Evolutionary conservation across 1,140 invertebrate genomes (phyloP), one percentile per base, ranked within the genome.

Genomic region (Diuraphis noxia): DNA sequence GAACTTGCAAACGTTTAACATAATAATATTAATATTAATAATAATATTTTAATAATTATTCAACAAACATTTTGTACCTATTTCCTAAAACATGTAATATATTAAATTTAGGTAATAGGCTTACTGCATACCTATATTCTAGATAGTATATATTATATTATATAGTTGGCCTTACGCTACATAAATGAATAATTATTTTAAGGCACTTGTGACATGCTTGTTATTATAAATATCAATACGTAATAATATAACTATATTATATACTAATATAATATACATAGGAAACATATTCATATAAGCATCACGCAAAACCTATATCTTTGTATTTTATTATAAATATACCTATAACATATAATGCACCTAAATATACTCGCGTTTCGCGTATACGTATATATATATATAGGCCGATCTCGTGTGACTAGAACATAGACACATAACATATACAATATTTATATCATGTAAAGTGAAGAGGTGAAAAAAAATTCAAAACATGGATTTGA

Each of bases 191-290:
- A 79, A 36, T 79, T 81, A 30, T 38, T 81, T 40, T 81, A 81
- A 81, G 79, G 79, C 79, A 81, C 79, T 40, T 81, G 21, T 81
- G 21, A 81, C 36, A 81, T 81, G 79, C 79, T 40, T 81, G 17
- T 34, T 23, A 79, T 34, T 77, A 56, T n/a, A 17, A 36, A 79
- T 81, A 81, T 21, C 38, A 36, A 38, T 25, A 38, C 79, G 21
- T 40, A 25, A 30, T 81, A 81, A 72, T 23, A 79, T 36, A 38
- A 79, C 36, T 79, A 79, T 34, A 79, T 19, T 21, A 79, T 38
- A 81, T 23, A 79, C 19, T 8, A 21, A 17, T 77, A 81, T 25
- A 10, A 38, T 40, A 81, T 21, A 34, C 36, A 21, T 79, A 79
- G 34, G 72, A 82, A 82, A 38, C 79, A 82, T 82, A 72, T 72